Percentiles rank a stretch among this genome's conserved stretches.
Evolutionary conservation across 2,113 vertebrate species (phyloP).

Genomic region (Centropus unirufus): DNA sequence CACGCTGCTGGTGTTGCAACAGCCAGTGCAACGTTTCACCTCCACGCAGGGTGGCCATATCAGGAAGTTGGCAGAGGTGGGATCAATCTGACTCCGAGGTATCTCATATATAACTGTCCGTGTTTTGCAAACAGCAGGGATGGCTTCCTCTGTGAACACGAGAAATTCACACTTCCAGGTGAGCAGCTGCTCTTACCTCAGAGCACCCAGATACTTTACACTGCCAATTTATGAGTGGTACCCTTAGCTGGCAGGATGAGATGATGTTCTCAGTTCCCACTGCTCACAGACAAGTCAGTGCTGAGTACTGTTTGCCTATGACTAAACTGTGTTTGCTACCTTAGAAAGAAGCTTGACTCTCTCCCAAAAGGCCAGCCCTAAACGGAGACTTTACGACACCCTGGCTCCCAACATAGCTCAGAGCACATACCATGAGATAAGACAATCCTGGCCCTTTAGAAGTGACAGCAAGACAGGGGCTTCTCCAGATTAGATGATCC

Average conservation of each 20-base stretch:
- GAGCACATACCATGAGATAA: neutral
- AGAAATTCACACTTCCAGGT: neutral
- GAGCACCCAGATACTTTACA: neutral
- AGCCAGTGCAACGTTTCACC: slow-evolving; percentile 96
- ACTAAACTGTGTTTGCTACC: neutral
- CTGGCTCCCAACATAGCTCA: neutral
- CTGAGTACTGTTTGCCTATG: neutral
- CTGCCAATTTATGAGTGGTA: accelerated
- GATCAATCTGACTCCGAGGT: slow-evolving; percentile 97
- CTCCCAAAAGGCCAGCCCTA: neutral
- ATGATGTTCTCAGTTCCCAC: neutral
- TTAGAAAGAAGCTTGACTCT: neutral
- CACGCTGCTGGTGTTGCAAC: slow-evolving; percentile 96
- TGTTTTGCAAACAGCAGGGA: slow-evolving; percentile 93
- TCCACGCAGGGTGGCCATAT: slow-evolving; percentile 99
- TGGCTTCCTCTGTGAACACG: slow-evolving; percentile 87
- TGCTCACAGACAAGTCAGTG: neutral
- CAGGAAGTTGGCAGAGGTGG: slow-evolving; percentile 97
- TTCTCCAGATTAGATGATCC: neutral
- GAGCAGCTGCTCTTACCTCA: neutral
- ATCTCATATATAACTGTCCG: slow-evolving; percentile 98
- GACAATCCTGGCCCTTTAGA: neutral
- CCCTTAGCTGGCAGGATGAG: neutral
- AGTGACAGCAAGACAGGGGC: neutral
- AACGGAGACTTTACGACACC: neutral